A percentile compares a stretch with the other conserved stretches of the same genome.
phyloP scores from a whole-genome alignment of 2,113 vertebrate genomes.

The Martes martes region DNA sequence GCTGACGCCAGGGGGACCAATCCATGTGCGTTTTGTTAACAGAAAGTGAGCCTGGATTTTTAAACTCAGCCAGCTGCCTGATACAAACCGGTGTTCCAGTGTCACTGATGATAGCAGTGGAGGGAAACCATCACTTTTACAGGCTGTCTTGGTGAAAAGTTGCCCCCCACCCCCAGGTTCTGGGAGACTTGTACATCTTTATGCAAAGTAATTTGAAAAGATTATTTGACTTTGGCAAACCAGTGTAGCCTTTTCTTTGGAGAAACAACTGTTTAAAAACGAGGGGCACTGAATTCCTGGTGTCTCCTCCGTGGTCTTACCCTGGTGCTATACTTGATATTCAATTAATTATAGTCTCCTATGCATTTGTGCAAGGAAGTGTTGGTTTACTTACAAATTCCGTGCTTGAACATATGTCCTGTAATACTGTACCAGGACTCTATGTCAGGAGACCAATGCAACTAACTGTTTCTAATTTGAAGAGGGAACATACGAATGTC shows the following conservation, averaged over 20 bases:
- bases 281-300: neutral
- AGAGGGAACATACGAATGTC: neutral
- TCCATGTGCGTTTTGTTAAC: conserved; percentile 88
- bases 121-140: neutral
- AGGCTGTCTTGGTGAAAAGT: conserved; percentile 21
- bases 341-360: neutral
- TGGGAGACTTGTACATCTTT: neutral
- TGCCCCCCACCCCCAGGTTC: neutral
- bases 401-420: neutral
- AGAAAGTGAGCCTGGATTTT: conserved; percentile 75
- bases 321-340: neutral
- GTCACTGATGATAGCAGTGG: neutral
- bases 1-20: conserved; percentile 85
- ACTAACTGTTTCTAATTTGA: neutral
- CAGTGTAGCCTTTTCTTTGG: conserved; percentile 18
- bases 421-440: neutral
- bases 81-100: neutral
- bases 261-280: conserved; percentile 11
- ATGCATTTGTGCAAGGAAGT: neutral
- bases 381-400: neutral
- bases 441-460: neutral
- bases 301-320: neutral
- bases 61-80: neutral
- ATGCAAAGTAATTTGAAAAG: neutral
- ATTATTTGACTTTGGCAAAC: conserved; percentile 35